Percentiles rank a stretch among this genome's conserved stretches.
Evolutionary conservation across 2,888 invertebrate genomes (phyloP).

Genomic region (Papilio protenor): DNA sequence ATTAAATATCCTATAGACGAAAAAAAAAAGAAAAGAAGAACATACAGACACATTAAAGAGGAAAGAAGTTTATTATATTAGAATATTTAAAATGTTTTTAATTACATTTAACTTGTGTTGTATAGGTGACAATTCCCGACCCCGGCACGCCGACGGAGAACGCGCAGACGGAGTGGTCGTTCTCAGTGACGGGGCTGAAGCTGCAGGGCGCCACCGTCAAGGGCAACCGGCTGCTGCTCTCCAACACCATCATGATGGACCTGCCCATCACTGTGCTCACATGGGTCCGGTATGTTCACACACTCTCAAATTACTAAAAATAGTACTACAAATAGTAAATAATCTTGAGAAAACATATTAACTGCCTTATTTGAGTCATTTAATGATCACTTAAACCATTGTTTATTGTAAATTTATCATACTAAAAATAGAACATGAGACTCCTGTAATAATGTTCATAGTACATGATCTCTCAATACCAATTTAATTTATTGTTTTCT

Average conservation of each 20-base stretch:
- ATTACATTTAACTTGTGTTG: slow-evolving; percentile 33
- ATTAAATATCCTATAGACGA: too few relatives aligned
- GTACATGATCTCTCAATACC: background rate
- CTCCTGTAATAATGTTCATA: too few relatives aligned
- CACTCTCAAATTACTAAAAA: background rate
- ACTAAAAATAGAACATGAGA: too few relatives aligned
- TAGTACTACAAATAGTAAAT: background rate
- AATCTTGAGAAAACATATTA: too few relatives aligned
- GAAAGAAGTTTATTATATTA: too few relatives aligned
- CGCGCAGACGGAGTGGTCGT: slow-evolving; percentile 87
- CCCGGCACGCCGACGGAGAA: slow-evolving; percentile 83
- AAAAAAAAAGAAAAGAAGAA: too few relatives aligned
- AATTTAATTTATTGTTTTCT: background rate
- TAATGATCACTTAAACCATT: too few relatives aligned
- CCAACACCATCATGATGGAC: slow-evolving; percentile 97
- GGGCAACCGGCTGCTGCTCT: slow-evolving; percentile 94
- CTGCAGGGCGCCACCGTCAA: slow-evolving; percentile 98
- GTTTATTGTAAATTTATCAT: too few relatives aligned
- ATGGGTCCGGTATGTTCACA: slow-evolving; percentile 89
- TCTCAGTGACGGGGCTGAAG: slow-evolving; percentile 92
- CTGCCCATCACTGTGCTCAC: slow-evolving; percentile 94
- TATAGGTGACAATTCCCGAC: slow-evolving; percentile 86
- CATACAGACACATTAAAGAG: too few relatives aligned
- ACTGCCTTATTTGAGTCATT: too few relatives aligned
- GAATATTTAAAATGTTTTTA: too few relatives aligned